Base-by-base conservation (phyloP, 2,888 invertebrate species). In the Alloplasta piceator region DNA sequence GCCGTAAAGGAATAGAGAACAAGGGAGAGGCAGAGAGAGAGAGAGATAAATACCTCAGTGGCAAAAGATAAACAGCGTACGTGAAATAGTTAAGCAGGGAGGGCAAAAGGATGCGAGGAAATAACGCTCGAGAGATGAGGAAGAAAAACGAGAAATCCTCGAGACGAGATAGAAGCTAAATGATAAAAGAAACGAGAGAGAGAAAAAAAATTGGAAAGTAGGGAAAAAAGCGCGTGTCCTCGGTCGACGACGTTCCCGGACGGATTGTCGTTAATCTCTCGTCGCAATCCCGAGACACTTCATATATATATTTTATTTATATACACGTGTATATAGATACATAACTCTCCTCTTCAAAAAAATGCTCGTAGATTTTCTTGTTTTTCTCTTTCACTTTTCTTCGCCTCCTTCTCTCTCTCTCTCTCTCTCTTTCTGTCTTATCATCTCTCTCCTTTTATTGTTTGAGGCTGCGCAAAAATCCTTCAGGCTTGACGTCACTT, bases 241-340 rank as follows among this genome's bases (percentile, higher is more conserved):
- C 48, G 78, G 38, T 56, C 36, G 10, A 26, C 56, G 80, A 74
- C 74, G 71, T 80, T 75, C 60, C 64, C 5, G 56, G 80, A 76
- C 78, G 72, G 75, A 72, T 60, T 70, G 72, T 83, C 81, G 80
- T 83, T 80, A 83, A 83, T 83, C 80, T 80, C 66, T 73, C 58
- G 68, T 56, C 68, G 63, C 56, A 58, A n/a, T 72, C 16, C 67
- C 16, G 67, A 73, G 73, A 55, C 63, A 50, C 43, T 38, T 50
- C 50, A 39, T 36, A 61, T 16, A n/a, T 63, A 38, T 71, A 58
- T 60, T 26, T 26, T 58, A 26, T 66, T 55, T 46, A 43, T 14
- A 26, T 26, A 26, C 26, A 26, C 26, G 3, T 26, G 26, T 26
- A 26, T 26, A 43, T 43, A 43, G 6, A 43, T 43, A 43, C 43